Evolutionary conservation across 2,113 vertebrate species (phyloP).

Genomic region (Alligator sinensis): DNA sequence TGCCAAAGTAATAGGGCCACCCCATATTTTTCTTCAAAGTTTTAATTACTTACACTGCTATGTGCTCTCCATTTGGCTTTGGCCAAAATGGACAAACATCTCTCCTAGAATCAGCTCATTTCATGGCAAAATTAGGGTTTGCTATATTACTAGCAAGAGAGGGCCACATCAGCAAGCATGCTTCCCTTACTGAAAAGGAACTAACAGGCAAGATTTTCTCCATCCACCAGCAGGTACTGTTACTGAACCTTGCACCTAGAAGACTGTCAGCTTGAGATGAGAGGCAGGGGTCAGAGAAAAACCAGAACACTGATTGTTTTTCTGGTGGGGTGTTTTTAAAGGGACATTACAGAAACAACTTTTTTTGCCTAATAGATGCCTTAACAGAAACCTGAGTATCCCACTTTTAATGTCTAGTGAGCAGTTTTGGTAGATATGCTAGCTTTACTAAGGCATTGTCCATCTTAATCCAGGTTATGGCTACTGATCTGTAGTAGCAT

Average conservation of each 20-base stretch:
- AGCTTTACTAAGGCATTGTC: not conserved
- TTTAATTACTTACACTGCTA: no score
- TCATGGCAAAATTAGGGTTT: not conserved
- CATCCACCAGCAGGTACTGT: not conserved
- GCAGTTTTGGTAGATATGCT: not conserved
- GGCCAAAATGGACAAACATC: not conserved
- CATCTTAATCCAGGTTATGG: not conserved
- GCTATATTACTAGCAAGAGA: rapidly evolving
- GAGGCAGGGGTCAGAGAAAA: not conserved
- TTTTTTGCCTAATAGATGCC: not conserved
- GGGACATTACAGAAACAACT: not conserved
- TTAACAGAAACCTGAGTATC: not conserved
- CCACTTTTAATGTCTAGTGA: not conserved
- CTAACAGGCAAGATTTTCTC: rapidly evolving
- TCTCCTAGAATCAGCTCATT: not conserved
- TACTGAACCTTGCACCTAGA: not conserved
- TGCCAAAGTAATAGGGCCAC: no score
- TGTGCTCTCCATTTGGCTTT: no score
- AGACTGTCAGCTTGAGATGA: not conserved
- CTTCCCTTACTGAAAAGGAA: not conserved
- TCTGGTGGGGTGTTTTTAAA: not conserved
- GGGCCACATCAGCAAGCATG: rapidly evolving
- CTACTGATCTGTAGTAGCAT: not conserved
- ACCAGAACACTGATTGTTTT: not conserved
- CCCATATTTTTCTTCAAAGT: no score